These are phyloP conservation scores for Tautogolabrus adspersus DNA, from an alignment of 2,113 vertebrate genomes.

Conservation along the genomic window DNA sequence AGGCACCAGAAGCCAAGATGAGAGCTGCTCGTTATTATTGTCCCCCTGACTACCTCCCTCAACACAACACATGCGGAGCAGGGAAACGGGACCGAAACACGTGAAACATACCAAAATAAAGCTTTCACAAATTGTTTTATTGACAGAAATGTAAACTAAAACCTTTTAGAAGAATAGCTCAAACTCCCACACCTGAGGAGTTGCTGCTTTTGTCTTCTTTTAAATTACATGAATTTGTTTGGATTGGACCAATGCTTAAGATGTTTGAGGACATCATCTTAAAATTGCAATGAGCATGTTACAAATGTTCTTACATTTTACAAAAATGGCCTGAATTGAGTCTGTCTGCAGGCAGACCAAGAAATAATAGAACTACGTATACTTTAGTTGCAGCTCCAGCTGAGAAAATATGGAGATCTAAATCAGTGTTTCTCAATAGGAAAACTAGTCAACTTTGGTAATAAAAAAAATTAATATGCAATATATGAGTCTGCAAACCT, in stretches of 20 bases:
- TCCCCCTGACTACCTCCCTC: slow-evolving; percentile 30
- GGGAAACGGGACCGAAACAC: slow-evolving; percentile 46
- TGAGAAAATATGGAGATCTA: too few species aligned
- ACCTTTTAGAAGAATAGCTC: neutral
- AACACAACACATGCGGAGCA: slow-evolving; percentile 39
- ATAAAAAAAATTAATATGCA: too few species aligned
- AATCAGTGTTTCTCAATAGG: too few species aligned
- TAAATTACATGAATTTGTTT: neutral
- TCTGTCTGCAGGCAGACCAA: neutral
- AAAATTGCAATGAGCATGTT: neutral
- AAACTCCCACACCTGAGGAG: neutral
- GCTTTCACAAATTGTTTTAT: neutral
- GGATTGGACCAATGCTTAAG: neutral
- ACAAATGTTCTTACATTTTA: neutral
- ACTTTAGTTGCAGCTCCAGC: too few species aligned
- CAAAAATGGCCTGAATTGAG: neutral
- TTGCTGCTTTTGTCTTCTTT: neutral
- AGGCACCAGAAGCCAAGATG: slow-evolving; percentile 76
- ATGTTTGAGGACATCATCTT: neutral
- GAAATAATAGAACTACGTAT: neutral
- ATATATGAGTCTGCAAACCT: too few species aligned
- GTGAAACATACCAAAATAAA: slow-evolving; percentile 22
- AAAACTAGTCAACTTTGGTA: too few species aligned
- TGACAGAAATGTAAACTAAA: neutral
- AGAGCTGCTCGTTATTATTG: slow-evolving; percentile 69